Base-by-base conservation (phyloP, 23 tunicate genomes). In the Trididemnum nubilum region DNA sequence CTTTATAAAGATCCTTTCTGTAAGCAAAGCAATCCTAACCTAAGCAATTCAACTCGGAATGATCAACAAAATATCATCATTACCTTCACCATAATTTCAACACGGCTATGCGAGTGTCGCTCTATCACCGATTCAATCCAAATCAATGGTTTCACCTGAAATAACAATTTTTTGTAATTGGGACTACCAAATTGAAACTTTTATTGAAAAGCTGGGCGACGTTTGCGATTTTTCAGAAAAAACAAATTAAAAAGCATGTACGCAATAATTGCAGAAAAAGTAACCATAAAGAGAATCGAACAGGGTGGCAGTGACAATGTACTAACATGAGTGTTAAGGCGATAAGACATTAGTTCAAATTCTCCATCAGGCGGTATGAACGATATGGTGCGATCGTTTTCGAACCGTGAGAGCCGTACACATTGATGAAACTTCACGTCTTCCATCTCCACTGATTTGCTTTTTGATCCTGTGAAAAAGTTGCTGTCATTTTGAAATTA, bases 281-380 rank as follows among this genome's bases (percentile, higher is more conserved):
- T 19, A 50, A 50, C 19, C 57, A 50, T n/a, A n/a, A n/a, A n/a
- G n/a, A n/a, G n/a, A n/a, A n/a, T n/a, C n/a, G n/a, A n/a, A n/a
- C n/a, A n/a, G n/a, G n/a, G n/a, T n/a, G n/a, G n/a, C n/a, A n/a
- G n/a, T n/a, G n/a, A n/a, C n/a, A n/a, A 44, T 44, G 3, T 30
- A 76, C 92, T 83, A n/a, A 92, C 97, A 60, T 92, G 97, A 3
- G 97, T 92, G 60, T 92, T 92, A 33, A 95, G 96, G 23, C 99
- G 71, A 54, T 95, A 95, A 0, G 91, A 85, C 99, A 95, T 95
- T 57, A 95, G 82, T 58, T 95, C 99, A 71, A 95, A 95, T 64
- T 95, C 99, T 34, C 99, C 99, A 78, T 95, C 99, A 1, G 99
- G 99, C 15, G 99, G 99, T 35, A 95, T 95, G 50, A 95, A 95